A percentile compares a stretch with the other conserved stretches of the same genome.
phyloP scores from a whole-genome alignment of 2,797 vertebrate species.

The Epinephelus malabaricus region DNA sequence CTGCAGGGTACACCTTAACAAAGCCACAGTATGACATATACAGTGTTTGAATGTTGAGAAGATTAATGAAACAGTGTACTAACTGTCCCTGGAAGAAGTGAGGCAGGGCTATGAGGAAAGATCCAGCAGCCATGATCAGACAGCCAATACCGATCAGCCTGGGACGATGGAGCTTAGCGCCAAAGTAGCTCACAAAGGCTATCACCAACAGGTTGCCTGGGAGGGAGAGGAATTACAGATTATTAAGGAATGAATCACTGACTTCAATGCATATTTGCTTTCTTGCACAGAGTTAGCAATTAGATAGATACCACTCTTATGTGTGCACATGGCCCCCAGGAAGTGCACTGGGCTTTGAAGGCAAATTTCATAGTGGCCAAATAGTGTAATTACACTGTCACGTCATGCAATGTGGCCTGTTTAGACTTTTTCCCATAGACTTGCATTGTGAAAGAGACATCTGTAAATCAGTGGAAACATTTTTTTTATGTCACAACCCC shows the following conservation, averaged over 20 bases:
- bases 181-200: slow-evolving; percentile 89
- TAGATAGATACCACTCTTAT: too few relatives aligned
- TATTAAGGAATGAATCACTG: neutral
- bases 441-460: too few relatives aligned
- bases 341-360: too few relatives aligned
- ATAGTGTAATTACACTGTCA: too few relatives aligned
- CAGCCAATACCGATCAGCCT: slow-evolving; percentile 85
- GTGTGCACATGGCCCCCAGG: too few relatives aligned
- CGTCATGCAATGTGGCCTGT: too few relatives aligned
- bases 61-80: slow-evolving; percentile 57
- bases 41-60: neutral
- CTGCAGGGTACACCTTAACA: neutral
- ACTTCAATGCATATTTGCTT: neutral
- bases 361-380: too few relatives aligned
- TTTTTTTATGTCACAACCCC: too few relatives aligned
- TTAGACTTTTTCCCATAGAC: too few relatives aligned
- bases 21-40: neutral
- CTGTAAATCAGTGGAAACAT: too few relatives aligned
- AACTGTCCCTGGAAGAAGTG: slow-evolving; percentile 87
- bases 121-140: slow-evolving; percentile 82
- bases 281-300: too few relatives aligned
- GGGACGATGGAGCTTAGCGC: slow-evolving; percentile 87
- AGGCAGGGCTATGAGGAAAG: slow-evolving; percentile 79
- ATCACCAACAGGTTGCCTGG: slow-evolving; percentile 87
- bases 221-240: neutral